Base-by-base conservation (phyloP, 2,888 invertebrate genomes). In the Desoria tigrina region DNA sequence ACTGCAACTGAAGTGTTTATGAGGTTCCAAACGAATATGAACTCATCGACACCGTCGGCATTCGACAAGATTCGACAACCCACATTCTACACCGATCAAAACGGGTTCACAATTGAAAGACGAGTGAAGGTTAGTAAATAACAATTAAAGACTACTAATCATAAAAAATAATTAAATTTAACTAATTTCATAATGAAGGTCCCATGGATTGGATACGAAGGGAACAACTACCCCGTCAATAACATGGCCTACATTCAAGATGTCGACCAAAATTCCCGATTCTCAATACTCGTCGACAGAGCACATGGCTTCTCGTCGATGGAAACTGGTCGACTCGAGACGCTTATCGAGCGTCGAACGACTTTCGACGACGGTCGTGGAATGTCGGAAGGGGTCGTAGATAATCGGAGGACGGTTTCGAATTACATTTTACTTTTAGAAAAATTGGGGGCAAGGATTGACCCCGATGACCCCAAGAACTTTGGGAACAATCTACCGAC, bases 151-250 rank as follows among this genome's bases (percentile, higher is more conserved):
- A n/a, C n/a, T n/a, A n/a, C n/a, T n/a, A n/a, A n/a, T n/a, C n/a
- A n/a, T n/a, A n/a, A n/a, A n/a, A n/a, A n/a, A n/a, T n/a, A n/a
- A n/a, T n/a, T n/a, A n/a, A n/a, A n/a, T n/a, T n/a, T n/a, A n/a
- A n/a, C n/a, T n/a, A n/a, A n/a, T n/a, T n/a, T n/a, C n/a, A n/a
- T n/a, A n/a, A n/a, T n/a, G n/a, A n/a, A n/a, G 79, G 86, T 92
- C 1, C 88, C 88, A 50, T 84, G 88, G 63, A 86, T 93, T 67
- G 90, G 90, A 0, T 87, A 94, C 61, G 96, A 97, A 80, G 97
- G 92, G 0, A 98, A 99, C 80, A 96, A 94, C 79, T 99, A 92
- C 79, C 99, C 99, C 0, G 91, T 96, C 74, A 94, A 98, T 0
- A 89, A 92, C 0, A 90, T 90, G 84, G 89, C 93, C 0, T 94